Conservation (phyloP, 2,113 vertebrate genomes). For the Eubucco bourcierii region DNA sequence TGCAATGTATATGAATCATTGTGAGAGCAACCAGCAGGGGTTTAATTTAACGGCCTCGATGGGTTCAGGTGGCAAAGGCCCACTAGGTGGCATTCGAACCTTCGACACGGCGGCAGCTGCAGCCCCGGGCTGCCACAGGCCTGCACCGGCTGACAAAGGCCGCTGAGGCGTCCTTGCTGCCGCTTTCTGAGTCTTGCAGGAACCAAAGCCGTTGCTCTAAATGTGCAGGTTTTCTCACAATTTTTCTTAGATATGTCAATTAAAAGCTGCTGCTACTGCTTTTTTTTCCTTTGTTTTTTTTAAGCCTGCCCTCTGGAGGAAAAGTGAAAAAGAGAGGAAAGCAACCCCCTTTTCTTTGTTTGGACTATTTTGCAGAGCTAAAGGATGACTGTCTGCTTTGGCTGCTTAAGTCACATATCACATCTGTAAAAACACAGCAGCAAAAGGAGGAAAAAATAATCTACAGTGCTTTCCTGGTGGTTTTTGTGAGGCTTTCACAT, state of each 20-base stretch:
- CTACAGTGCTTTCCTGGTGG: background rate
- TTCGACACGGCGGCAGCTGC: background rate
- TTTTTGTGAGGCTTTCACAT: constrained; percentile 25
- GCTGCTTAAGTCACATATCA: background rate
- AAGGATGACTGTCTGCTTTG: background rate
- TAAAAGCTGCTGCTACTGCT: background rate
- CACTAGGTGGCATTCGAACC: constrained; percentile 60
- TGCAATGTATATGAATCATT: background rate
- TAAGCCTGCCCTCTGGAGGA: background rate
- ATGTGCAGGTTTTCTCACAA: background rate
- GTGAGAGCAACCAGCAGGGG: background rate
- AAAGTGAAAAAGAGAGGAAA: background rate
- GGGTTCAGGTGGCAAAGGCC: background rate
- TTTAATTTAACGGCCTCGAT: accelerated
- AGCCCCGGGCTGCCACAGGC: background rate
- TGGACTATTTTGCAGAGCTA: background rate
- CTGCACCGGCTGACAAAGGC: accelerated
- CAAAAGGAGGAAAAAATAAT: constrained; percentile 51
- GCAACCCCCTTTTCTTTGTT: background rate
- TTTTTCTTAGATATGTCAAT: background rate
- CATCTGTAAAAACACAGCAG: constrained; percentile 43
- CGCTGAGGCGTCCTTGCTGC: accelerated
- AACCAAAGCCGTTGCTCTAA: background rate
- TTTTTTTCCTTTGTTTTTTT: background rate
- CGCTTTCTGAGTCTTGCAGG: background rate